Conservation (phyloP, 1,140 invertebrate species). For the Drosophila azteca region DNA sequence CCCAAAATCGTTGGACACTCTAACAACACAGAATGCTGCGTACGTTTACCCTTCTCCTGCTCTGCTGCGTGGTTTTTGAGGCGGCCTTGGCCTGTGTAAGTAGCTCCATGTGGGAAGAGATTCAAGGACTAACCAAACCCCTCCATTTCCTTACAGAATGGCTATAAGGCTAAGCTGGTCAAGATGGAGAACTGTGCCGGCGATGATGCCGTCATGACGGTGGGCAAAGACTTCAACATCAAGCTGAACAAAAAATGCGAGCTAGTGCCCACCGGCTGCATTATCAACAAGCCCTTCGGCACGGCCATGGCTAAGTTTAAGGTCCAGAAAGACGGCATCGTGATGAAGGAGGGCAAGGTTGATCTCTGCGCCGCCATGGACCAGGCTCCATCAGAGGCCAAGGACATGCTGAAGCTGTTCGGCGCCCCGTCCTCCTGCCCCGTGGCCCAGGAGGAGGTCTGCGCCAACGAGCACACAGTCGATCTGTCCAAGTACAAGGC, state of each 20-base stretch:
- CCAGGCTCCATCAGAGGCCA: slow-evolving; percentile 63
- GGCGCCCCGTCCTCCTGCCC: slow-evolving; percentile 74
- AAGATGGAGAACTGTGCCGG: slow-evolving; percentile 80
- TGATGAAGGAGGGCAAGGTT: slow-evolving; percentile 77
- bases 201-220: slow-evolving; percentile 58
- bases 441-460: slow-evolving; percentile 77
- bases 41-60: slow-evolving; percentile 32
- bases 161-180: slow-evolving; percentile 77
- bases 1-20: slow-evolving; percentile 15
- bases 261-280: slow-evolving; percentile 71
- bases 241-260: slow-evolving; percentile 82
- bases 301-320: slow-evolving; percentile 73
- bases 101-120: background rate
- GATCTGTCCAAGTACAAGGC: slow-evolving; percentile 79
- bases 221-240: slow-evolving; percentile 61
- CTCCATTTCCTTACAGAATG: slow-evolving; percentile 53
- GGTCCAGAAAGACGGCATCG: slow-evolving; percentile 72
- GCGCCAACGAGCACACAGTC: slow-evolving; percentile 67
- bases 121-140: background rate
- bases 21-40: slow-evolving; percentile 46
- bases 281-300: slow-evolving; percentile 69
- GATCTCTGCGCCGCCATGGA: slow-evolving; percentile 73
- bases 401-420: slow-evolving; percentile 76
- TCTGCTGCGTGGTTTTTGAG: slow-evolving; percentile 51
- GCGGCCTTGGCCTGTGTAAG: slow-evolving; percentile 74